phyloP scores from a whole-genome alignment of 2,888 invertebrate species.

The Gari tellinella region DNA sequence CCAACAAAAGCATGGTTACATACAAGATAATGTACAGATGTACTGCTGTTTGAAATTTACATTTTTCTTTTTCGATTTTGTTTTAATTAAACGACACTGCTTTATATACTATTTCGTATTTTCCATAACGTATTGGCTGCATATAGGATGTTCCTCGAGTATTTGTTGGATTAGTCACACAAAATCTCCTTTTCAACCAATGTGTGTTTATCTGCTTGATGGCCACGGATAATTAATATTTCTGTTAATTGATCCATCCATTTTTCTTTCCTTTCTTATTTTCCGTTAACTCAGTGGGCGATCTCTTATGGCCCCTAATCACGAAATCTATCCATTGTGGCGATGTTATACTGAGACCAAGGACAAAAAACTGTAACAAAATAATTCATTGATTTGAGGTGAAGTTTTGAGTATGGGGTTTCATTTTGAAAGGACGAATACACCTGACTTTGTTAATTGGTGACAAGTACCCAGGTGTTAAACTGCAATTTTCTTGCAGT shows the following conservation, averaged over 20 bases:
- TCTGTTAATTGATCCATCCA: constrained; percentile 26
- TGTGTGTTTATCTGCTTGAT: constrained; percentile 27
- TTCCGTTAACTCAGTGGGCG: too few relatives aligned
- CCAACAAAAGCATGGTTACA: too few relatives aligned
- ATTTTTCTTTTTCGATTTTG: too few relatives aligned
- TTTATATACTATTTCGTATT: too few relatives aligned
- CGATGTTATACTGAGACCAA: neutral
- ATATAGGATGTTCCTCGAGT: too few relatives aligned
- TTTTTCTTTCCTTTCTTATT: too few relatives aligned
- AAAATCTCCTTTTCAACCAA: constrained; percentile 4
- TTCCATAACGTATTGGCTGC: too few relatives aligned
- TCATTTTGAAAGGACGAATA: neutral
- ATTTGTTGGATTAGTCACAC: constrained; percentile 19
- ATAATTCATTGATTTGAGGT: constrained; percentile 19
- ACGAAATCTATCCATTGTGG: constrained; percentile 29
- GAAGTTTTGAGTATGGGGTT: constrained; percentile 29
- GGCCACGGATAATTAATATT: constrained; percentile 22
- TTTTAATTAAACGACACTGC: too few relatives aligned
- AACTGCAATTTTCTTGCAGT: constrained; percentile 19
- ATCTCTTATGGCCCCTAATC: constrained; percentile 10
- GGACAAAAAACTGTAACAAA: constrained; percentile 34
- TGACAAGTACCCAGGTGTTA: constrained; percentile 42
- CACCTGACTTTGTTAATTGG: constrained; percentile 4
- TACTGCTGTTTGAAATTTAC: too few relatives aligned
- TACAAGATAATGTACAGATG: too few relatives aligned